Evolutionary conservation across 2,888 invertebrate genomes (phyloP).

Genomic region (Apamea crenata): DNA sequence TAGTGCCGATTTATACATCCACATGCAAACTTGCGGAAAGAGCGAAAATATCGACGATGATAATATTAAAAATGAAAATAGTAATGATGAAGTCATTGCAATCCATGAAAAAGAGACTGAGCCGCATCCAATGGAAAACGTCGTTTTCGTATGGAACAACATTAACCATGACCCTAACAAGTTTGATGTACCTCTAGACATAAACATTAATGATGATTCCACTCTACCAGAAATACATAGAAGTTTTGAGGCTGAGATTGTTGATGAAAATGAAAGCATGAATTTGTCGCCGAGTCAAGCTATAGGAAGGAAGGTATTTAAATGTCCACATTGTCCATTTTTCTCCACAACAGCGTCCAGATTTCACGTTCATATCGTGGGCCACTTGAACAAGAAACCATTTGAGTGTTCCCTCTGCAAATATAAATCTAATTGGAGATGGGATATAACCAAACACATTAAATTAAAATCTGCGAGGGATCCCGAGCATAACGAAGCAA

Average conservation of each 20-base stretch:
- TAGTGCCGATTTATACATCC: slow-evolving; percentile 94
- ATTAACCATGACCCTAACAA: slow-evolving; percentile 86
- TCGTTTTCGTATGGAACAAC: slow-evolving; percentile 95
- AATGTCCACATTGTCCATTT: slow-evolving; percentile 97
- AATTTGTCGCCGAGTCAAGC: slow-evolving; percentile 91
- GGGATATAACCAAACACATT: slow-evolving; percentile 99
- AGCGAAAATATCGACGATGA: slow-evolving; percentile 80
- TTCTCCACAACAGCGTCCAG: slow-evolving; percentile 98
- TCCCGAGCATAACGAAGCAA: slow-evolving; percentile 94
- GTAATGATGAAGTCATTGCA: slow-evolving; percentile 77
- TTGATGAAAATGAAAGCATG: slow-evolving; percentile 90
- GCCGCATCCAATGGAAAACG: slow-evolving; percentile 95
- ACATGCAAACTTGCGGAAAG: slow-evolving; percentile 93
- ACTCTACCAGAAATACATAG: slow-evolving; percentile 82
- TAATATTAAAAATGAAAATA: slow-evolving; percentile 78
- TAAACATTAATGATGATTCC: slow-evolving; percentile 86
- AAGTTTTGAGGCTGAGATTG: slow-evolving; percentile 81
- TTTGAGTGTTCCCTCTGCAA: slow-evolving; percentile 98
- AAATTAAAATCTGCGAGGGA: slow-evolving; percentile 96
- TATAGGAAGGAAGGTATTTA: slow-evolving; percentile 95
- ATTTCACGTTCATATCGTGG: slow-evolving; percentile 98
- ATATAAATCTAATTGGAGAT: slow-evolving; percentile 98
- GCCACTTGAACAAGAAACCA: slow-evolving; percentile 97
- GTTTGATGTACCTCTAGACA: slow-evolving; percentile 84
- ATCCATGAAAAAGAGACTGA: slow-evolving; percentile 83